Conservation (phyloP, 2,113 vertebrate species). For the Barbus barbus region DNA sequence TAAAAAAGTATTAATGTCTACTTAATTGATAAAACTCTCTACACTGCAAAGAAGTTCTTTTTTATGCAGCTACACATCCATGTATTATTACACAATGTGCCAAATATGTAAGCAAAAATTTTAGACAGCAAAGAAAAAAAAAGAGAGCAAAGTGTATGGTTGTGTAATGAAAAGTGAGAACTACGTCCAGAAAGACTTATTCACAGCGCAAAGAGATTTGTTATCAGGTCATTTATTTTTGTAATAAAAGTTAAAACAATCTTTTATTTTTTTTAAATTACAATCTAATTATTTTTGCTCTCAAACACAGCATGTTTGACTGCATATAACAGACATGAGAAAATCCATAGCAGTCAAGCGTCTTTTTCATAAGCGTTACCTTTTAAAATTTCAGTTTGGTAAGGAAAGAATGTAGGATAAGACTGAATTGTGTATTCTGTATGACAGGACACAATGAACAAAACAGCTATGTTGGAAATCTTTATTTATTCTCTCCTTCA, state of each 20-base stretch:
- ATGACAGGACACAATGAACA: neutral
- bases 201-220: neutral
- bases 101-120: neutral
- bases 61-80: no score
- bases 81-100: neutral
- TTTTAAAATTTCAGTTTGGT: neutral
- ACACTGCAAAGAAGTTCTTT: no score
- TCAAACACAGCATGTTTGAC: neutral
- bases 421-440: neutral
- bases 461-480: neutral
- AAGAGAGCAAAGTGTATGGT: no score
- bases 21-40: neutral
- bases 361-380: neutral
- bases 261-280: neutral
- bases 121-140: no score
- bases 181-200: neutral
- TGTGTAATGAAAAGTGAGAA: neutral
- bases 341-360: neutral
- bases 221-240: neutral
- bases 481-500: neutral
- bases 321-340: neutral
- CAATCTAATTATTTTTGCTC: neutral
- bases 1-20: no score
- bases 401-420: neutral
- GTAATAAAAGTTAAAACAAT: neutral